Evolutionary conservation across 2,113 vertebrate species (phyloP), one percentile per base, ranked within the genome.

Genomic region (Felis chaus): DNA sequence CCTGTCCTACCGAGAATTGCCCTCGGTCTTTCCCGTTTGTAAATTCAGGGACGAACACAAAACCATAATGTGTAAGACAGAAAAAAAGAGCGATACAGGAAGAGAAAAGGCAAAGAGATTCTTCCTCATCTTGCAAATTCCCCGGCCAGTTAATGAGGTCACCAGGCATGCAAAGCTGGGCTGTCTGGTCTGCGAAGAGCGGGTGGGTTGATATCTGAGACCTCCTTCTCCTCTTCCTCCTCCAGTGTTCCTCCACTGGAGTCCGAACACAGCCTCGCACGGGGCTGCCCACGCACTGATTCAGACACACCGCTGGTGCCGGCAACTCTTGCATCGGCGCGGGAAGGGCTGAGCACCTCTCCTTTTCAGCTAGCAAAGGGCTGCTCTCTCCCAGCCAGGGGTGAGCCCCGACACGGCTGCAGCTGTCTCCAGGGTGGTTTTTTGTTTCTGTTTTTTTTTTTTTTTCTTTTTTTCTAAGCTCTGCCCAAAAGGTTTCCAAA

Each of bases 401-500:
- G 31, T 13, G 23, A 95, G 61, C 55, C 57, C 25, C 65, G 3
- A 7, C 0, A 50, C 1, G 3, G 79, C 96, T 41, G 57, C 95
- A 68, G 92, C 48, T 89, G 80, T 95, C 91, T 80, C 79, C 21
- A 83, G 55, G 61, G 63, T 45, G 66, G 55, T 36, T 29, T 53
- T 71, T 76, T 68, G 14, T 69, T 3, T 2, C 7, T 68, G 7
- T 27, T 25, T 10, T 31, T 78, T 27, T 76, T 33, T 7, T 45
- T 45, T 7, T 12, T 36, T 25, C 93, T 95, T 97, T 94, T 82
- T 69, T 96, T 91, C 71, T 57, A 96, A 98, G 96, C 86, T 45
- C 86, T 36, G 73, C 65, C 82, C 85, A 74, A 79, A 78, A 97
- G 83, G 89, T 96, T 95, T 93, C 89, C 33, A 94, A 82, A 98